Conservation (phyloP, 1,140 invertebrate genomes). For the Homalodisca vitripennis region DNA sequence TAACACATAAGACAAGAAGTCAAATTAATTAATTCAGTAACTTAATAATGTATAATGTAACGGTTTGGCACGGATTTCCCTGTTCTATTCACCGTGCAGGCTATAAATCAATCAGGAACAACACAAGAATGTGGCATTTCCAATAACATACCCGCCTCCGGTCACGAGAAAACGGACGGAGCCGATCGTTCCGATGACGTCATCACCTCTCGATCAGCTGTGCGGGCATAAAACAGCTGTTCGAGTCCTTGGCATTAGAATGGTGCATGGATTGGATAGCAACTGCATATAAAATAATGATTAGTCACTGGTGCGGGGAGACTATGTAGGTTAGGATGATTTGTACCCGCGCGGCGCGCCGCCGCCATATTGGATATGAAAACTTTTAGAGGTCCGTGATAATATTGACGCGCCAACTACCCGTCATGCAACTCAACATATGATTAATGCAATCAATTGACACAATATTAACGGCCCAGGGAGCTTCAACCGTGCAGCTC, state of each 20-base stretch:
- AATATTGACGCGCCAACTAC: slow-evolving; percentile 19
- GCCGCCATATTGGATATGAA: slow-evolving; percentile 18
- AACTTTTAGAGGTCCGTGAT: slow-evolving; percentile 19
- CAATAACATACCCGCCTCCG: no score
- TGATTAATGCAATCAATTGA: slow-evolving; percentile 1
- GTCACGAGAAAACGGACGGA: no score
- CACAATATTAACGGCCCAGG: slow-evolving; percentile 12
- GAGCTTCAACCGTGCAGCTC: no score
- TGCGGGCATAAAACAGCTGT: neutral
- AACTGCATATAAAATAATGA: slow-evolving; percentile 15
- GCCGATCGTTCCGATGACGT: no score
- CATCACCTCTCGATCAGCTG: neutral
- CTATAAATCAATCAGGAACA: no score
- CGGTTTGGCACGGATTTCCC: no score
- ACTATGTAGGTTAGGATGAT: slow-evolving; percentile 25
- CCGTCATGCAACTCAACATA: slow-evolving; percentile 15
- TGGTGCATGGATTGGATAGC: neutral
- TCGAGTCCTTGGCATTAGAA: neutral
- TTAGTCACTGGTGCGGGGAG: slow-evolving; percentile 12
- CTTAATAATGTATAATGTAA: no score
- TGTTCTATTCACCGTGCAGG: no score
- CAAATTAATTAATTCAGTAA: no score
- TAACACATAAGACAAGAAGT: no score
- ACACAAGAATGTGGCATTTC: no score
- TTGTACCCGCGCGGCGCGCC: neutral